These are phyloP conservation scores for Pseudomyrmex pallidus DNA, from an alignment of 1,140 invertebrate genomes.

Conservation along the genomic window DNA sequence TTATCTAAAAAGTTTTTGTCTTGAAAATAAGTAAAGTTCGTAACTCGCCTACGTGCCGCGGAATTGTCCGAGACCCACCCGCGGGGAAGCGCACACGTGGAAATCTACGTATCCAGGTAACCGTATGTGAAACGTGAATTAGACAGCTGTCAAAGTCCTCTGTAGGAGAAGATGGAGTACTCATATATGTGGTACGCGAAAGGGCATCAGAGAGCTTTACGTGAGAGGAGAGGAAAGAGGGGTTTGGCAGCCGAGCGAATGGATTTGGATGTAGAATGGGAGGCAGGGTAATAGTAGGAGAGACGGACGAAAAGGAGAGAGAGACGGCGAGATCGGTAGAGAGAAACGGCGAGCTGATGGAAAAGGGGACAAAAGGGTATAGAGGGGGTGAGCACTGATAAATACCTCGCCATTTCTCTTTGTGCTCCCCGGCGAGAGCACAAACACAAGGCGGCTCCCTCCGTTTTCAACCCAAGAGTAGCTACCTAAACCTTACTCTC, in stretches of 20 bases:
- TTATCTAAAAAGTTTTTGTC: constrained; percentile 9
- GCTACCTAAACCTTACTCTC: constrained; percentile 77
- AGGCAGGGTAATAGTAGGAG: constrained; percentile 68
- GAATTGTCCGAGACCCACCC: constrained; percentile 1
- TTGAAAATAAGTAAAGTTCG: constrained; percentile 33
- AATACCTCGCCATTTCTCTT: constrained; percentile 81
- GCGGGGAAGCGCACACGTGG: constrained; percentile 38
- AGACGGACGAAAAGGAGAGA: constrained; percentile 62
- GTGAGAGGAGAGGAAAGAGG: constrained; percentile 57
- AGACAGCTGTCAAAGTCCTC: constrained; percentile 77
- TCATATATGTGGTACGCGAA: constrained; percentile 77
- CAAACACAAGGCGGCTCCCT: constrained; percentile 82
- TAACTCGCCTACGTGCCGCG: background rate
- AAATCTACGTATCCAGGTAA: constrained; percentile 71
- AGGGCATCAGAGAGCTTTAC: constrained; percentile 75
- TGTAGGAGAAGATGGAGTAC: constrained; percentile 75
- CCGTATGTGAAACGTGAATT: constrained; percentile 73
- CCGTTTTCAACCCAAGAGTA: constrained; percentile 74
- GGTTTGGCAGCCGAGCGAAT: constrained; percentile 72
- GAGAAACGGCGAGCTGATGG: constrained; percentile 61
- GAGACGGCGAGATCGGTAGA: constrained; percentile 58
- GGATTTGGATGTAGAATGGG: constrained; percentile 75
- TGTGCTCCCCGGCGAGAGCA: constrained; percentile 83
- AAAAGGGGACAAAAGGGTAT: constrained; percentile 71
- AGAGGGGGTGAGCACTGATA: constrained; percentile 82